phyloP scores from a whole-genome alignment of 30 jellyfish, hydroid and myxozoan species.

The Aurelia coerulea region DNA sequence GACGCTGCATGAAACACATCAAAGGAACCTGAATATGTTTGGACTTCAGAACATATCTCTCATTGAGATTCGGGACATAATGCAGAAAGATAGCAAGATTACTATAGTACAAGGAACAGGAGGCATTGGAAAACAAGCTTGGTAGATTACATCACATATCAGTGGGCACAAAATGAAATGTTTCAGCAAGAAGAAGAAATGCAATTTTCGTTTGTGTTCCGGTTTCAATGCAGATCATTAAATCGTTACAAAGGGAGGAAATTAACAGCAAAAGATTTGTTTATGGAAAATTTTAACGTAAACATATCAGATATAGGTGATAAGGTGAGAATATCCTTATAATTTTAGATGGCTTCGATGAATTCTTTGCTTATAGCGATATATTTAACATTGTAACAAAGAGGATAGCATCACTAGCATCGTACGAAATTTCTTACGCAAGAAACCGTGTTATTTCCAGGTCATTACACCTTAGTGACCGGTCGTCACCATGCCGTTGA shows the following conservation, averaged over 20 bases:
- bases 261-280: not conserved
- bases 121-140: slow-evolving; percentile 5
- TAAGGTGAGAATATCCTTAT: not conserved
- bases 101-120: not conserved
- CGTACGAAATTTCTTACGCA: not conserved
- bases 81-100: not conserved
- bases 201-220: not conserved
- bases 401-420: not conserved
- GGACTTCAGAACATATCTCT: not conserved
- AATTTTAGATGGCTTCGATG: not conserved
- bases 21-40: too few species aligned
- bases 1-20: too few species aligned
- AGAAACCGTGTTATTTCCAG: not conserved
- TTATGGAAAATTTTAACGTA: not conserved
- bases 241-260: slow-evolving; percentile 1
- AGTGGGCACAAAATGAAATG: not conserved
- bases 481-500: slow-evolving; percentile 12
- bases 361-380: not conserved
- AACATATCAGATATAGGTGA: not conserved
- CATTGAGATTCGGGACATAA: not conserved
- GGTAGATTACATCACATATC: not conserved
- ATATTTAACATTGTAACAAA: not conserved
- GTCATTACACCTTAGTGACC: not conserved
- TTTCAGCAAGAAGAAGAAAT: not conserved
- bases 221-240: slow-evolving; percentile 2